phyloP scores from a whole-genome alignment of 2,113 vertebrate species.

The Poeciliopsis prolifica region DNA sequence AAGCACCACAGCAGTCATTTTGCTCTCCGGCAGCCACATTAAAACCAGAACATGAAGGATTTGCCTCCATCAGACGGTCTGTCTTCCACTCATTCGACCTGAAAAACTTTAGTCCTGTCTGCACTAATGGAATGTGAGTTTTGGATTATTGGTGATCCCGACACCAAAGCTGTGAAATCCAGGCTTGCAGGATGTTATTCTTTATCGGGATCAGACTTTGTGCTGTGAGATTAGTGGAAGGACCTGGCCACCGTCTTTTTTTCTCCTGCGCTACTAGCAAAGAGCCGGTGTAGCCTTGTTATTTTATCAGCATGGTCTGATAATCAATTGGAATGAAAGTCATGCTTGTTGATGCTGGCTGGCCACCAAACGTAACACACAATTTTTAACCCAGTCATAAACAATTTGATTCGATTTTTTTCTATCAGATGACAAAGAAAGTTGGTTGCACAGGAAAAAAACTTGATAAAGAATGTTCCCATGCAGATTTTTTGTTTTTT shows the following conservation, averaged over 20 bases:
- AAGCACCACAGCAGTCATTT: neutral
- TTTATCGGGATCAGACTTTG: slow-evolving; percentile 76
- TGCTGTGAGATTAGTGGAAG: slow-evolving; percentile 71
- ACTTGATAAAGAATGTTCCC: neutral
- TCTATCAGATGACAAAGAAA: neutral
- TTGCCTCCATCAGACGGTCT: slow-evolving; percentile 12
- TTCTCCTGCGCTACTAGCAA: slow-evolving; percentile 56
- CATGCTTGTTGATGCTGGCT: slow-evolving; percentile 19
- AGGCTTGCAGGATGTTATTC: slow-evolving; percentile 78
- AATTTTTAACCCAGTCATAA: neutral
- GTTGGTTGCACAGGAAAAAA: too few relatives aligned
- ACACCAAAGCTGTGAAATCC: slow-evolving; percentile 70
- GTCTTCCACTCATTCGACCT: slow-evolving; percentile 14
- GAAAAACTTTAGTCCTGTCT: slow-evolving; percentile 60
- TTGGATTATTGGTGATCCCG: slow-evolving; percentile 78
- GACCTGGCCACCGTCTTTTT: slow-evolving; percentile 52
- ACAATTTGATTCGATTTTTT: neutral
- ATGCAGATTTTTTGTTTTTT: slow-evolving; percentile 2
- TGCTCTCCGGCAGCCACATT: neutral
- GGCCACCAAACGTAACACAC: neutral
- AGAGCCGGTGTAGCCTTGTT: slow-evolving; percentile 55
- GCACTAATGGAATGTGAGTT: slow-evolving; percentile 84
- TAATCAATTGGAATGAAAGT: slow-evolving; percentile 56
- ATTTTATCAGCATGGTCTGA: slow-evolving; percentile 48
- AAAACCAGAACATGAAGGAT: slow-evolving; percentile 21